Conservation (phyloP, 2,113 vertebrate species). For the Monarcha castaneiventris region DNA sequence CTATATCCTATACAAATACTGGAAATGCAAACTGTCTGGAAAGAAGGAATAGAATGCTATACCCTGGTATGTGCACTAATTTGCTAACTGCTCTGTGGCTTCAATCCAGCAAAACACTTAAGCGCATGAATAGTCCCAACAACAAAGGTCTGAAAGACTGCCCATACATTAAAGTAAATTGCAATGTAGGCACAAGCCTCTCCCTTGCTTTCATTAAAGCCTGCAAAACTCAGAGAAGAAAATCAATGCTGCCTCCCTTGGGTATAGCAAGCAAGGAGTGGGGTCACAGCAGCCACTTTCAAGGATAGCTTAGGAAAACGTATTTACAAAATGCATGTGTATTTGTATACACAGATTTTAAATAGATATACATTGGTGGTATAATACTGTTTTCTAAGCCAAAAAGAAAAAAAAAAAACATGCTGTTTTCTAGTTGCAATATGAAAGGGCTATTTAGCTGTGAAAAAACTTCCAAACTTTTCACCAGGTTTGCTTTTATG, state of each 20-base stretch:
- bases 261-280: neutral
- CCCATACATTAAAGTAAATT: conserved; percentile 64
- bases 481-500: neutral
- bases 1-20: neutral
- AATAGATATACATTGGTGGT: neutral
- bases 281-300: neutral
- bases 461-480: neutral
- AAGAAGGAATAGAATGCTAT: conserved; percentile 42
- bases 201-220: conserved; percentile 42
- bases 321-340: neutral
- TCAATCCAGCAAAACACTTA: conserved; percentile 66
- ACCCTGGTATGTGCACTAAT: conserved; percentile 46
- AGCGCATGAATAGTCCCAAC: conserved; percentile 55
- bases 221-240: conserved; percentile 24
- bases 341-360: neutral
- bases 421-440: neutral
- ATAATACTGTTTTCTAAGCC: neutral
- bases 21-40: conserved; percentile 32
- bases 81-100: conserved; percentile 60
- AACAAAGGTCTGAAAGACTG: conserved; percentile 63
- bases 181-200: conserved; percentile 54
- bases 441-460: neutral
- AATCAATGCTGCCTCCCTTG: conserved; percentile 34
- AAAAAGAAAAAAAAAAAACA: neutral
- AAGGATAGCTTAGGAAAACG: neutral